Evolutionary conservation across 2,797 vertebrate genomes (phyloP), one percentile per base, ranked within the genome.

Genomic region (Hyperoplus immaculatus): DNA sequence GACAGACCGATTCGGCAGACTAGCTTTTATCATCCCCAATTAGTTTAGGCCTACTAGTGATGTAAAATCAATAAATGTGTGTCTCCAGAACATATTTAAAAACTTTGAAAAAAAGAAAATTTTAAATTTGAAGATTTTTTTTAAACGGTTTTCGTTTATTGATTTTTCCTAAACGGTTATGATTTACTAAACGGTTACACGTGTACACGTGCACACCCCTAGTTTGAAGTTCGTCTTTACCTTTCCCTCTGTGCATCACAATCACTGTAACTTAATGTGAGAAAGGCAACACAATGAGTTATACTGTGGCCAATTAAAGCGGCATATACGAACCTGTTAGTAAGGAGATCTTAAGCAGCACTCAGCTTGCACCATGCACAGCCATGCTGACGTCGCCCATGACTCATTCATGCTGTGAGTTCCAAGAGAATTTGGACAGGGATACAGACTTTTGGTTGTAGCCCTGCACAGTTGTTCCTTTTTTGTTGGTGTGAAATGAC

Each of bases 361-460:
- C 42, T 78, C 41, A 3, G 63, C 57, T 54, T 86, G 77, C 82
- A 88, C 84, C 84, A 85, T 87, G 78, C 69, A 46, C 70, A n/a
- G 76, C 56, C 69, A 2, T 69, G 42, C 76, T 83, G 82, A 81
- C 60, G 51, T 67, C 47, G 2, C 36, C 70, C 29, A 4, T 87
- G 73, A 86, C 78, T 83, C 81, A 86, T 53, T 67, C 64, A 78
- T 61, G 62, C 56, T 65, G 70, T 57, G 50, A 81, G 65, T 73
- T 79, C 75, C 75, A 80, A 54, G 68, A 87, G 53, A 46, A 75
- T 50, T 73, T 82, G 21, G 70, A 64, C n/a, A 36, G 74, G 69
- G 29, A 29, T 64, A 1, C 63, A 80, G 43, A 45, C 51, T 69
- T 70, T 50, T 56, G 71, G 15, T 76, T 72, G 62, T 81, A 58